Evolutionary conservation across 2,888 invertebrate species (phyloP).

Genomic region (Noctua janthina): DNA sequence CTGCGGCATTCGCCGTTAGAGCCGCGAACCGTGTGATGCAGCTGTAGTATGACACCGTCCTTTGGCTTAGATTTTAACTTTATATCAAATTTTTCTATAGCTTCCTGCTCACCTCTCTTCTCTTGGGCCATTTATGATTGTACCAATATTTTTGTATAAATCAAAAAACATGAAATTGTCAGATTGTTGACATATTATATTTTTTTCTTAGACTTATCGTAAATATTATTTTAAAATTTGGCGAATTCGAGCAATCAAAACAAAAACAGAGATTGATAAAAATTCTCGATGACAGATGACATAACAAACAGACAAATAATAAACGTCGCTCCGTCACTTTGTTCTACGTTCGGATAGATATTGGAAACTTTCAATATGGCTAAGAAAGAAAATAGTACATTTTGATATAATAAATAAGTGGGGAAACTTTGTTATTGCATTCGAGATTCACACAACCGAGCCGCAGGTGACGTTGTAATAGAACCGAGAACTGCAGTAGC

Average conservation of each 20-base stretch:
- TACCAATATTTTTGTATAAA: constrained; percentile 54
- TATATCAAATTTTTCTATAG: constrained; percentile 85
- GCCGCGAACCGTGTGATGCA: constrained; percentile 88
- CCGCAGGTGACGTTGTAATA: no score
- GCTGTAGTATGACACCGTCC: constrained; percentile 89
- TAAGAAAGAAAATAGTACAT: no score
- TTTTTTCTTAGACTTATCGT: constrained; percentile 57
- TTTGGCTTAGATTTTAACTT: constrained; percentile 86
- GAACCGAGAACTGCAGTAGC: no score
- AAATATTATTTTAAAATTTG: constrained; percentile 82
- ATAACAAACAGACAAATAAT: not conserved
- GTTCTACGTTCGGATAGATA: constrained; percentile 2
- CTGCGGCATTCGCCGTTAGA: constrained; percentile 83
- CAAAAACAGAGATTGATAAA: constrained; percentile 70
- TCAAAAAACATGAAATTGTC: constrained; percentile 62
- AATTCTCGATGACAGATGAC: constrained; percentile 44
- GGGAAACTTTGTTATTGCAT: no score
- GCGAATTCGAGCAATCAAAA: constrained; percentile 80
- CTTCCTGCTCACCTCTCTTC: constrained; percentile 70
- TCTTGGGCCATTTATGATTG: constrained; percentile 78
- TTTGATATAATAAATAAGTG: no score
- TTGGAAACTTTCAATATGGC: not conserved
- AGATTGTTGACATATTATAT: constrained; percentile 60
- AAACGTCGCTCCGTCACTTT: not conserved
- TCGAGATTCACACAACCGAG: no score